Percentiles rank a stretch among this genome's conserved stretches.
These are phyloP conservation scores for Tenthredo distinguenda DNA, from an alignment of 2,888 invertebrate species.

Conservation along the genomic window DNA sequence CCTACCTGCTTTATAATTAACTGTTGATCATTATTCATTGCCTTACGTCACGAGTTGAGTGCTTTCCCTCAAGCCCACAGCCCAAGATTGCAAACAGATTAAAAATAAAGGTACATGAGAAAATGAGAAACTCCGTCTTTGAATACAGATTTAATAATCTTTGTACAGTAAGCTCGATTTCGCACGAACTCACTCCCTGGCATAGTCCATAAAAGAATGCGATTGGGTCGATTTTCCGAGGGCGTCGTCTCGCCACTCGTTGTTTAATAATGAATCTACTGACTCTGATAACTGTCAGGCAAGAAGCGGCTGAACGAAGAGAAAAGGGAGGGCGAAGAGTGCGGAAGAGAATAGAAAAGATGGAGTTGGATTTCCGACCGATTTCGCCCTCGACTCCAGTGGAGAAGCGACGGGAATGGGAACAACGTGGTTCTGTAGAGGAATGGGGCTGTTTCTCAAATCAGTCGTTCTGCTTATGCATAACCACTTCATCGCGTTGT, in stretches of 20 bases:
- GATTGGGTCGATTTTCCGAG: conserved; percentile 52
- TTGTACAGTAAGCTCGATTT: conserved; percentile 14
- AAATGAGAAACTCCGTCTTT: conserved; percentile 9
- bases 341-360: conserved; percentile 50
- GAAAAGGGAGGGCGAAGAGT: conserved; percentile 37
- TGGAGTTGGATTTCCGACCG: conserved; percentile 63
- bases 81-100: not conserved
- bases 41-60: not conserved
- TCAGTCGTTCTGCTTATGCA: not conserved
- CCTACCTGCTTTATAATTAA: not conserved
- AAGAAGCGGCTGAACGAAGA: not conserved
- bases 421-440: conserved; percentile 54
- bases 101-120: not conserved
- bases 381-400: conserved; percentile 57
- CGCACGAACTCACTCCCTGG: conserved; percentile 22
- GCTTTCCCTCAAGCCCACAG: not conserved
- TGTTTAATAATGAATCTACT: conserved; percentile 61
- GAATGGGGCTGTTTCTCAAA: conserved; percentile 6
- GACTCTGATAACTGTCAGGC: conserved; percentile 14
- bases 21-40: not conserved
- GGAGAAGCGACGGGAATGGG: conserved; percentile 13
- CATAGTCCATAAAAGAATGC: not conserved
- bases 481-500: not conserved
- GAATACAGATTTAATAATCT: not conserved
- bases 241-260: conserved; percentile 44